Evolutionary conservation across 2,888 invertebrate species (phyloP).

Genomic region (Drosophila yooni): DNA sequence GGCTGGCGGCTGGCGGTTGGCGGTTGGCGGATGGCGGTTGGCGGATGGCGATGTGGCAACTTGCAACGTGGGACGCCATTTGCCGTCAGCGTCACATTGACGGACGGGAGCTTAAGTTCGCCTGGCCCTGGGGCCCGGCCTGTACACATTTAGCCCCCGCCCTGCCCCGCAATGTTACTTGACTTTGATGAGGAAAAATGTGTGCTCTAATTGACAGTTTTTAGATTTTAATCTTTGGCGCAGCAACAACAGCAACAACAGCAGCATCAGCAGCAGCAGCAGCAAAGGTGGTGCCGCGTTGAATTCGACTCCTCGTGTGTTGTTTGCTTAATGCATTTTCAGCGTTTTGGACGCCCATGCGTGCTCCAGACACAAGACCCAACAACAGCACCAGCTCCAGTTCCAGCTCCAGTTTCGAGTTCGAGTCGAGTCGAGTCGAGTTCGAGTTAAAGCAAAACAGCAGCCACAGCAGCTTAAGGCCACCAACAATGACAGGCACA

Average conservation of each 20-base stretch:
- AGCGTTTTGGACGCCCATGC: slow-evolving; percentile 66
- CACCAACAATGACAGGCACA: slow-evolving; percentile 74
- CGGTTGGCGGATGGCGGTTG: slow-evolving; percentile 8
- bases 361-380: slow-evolving; percentile 25
- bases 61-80: slow-evolving; percentile 68
- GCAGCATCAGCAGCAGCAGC: background rate
- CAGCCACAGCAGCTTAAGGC: slow-evolving; percentile 68
- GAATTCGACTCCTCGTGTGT: slow-evolving; percentile 68
- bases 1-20: background rate
- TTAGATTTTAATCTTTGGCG: slow-evolving; percentile 82
- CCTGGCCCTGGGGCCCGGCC: slow-evolving; percentile 6
- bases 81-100: slow-evolving; percentile 71
- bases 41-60: slow-evolving; percentile 19
- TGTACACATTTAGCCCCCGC: background rate
- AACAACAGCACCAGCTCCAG: slow-evolving; percentile 17
- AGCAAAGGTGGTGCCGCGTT: slow-evolving; percentile 32
- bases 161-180: slow-evolving; percentile 42
- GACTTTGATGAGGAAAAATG: slow-evolving; percentile 79
- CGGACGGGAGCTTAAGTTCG: slow-evolving; percentile 65
- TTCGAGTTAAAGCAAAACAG: background rate
- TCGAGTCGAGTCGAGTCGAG: background rate
- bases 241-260: slow-evolving; percentile 19
- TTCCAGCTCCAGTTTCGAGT: slow-evolving; percentile 13
- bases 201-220: slow-evolving; percentile 83
- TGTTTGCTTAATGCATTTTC: slow-evolving; percentile 74